Base-by-base conservation (phyloP, 2,113 vertebrate genomes). In the Alligator sinensis region DNA sequence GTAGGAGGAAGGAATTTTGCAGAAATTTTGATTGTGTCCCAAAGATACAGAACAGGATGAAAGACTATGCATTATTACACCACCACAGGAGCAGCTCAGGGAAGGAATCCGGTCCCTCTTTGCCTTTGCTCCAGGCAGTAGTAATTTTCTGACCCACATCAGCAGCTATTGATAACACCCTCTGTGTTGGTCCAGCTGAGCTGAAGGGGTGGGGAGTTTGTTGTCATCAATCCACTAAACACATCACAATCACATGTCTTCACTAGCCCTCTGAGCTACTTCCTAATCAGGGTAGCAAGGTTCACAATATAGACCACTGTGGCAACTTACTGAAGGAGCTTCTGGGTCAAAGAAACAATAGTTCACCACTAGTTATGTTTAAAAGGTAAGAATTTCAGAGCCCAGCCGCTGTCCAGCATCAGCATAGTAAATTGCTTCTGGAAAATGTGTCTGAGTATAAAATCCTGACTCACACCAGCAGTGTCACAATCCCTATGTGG, bases 211-310 rank as follows among this genome's bases (percentile, higher is more conserved):
- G 14, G 16, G 28, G 2, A 68, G 64, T n/a, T 68, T 28, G 64
- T 28, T 62, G 19, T 54, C 59, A 82, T 19, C 2, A 0, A 47
- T 66, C 72, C 18, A 64, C 5, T 0, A 0, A 55, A 16, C 70
- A n/a, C 64, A 68, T 30, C 64, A 68, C 68, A 74, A 9, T 6
- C 54, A 63, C 16, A 13, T 58, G 28, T 24, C 30, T 85, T 91
- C 81, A 10, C 16, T 88, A 30, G 18, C 5, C 22, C 68, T 75
- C 64, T 19, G n/a, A 10, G n/a, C n/a, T 30, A 17, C n/a, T n/a
- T 68, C 64, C n/a, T 9, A 30, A 30, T 30, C n/a, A 19, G 28
- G 16, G n/a, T 16, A 66, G 28, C 27, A 66, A 28, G 6, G 11
- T 13, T 64, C 15, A 30, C 17, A 68, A 68, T 18, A 68, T 30